These are phyloP conservation scores for Sabatieria punctata DNA, from an alignment of 2,888 invertebrate genomes.

Conservation along the genomic window DNA sequence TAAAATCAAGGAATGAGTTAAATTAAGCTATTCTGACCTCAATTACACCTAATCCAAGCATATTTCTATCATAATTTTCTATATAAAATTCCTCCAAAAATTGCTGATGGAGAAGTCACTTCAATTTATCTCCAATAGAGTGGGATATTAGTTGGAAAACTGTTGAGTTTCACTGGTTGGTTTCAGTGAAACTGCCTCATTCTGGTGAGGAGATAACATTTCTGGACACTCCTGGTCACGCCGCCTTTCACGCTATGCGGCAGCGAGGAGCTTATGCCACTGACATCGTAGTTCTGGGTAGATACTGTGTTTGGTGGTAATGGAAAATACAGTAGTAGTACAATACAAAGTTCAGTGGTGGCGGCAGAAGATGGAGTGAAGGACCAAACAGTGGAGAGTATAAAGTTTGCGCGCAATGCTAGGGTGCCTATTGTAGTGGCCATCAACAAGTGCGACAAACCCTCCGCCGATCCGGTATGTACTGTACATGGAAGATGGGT, in stretches of 20 bases:
- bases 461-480: constrained; percentile 62
- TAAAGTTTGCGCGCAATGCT: constrained; percentile 51
- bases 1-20: no score
- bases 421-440: constrained; percentile 85
- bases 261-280: constrained; percentile 84
- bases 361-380: constrained; percentile 98
- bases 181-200: constrained; percentile 43
- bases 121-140: no score
- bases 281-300: constrained; percentile 63
- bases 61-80: no score
- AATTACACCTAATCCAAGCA: no score
- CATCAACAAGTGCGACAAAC: constrained; percentile 92
- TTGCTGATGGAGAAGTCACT: no score
- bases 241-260: constrained; percentile 85
- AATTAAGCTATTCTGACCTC: no score
- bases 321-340: no score
- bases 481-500: not conserved
- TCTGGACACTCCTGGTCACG: constrained; percentile 96
- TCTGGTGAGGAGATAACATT: constrained; percentile 63
- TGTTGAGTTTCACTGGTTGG: no score
- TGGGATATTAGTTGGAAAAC: no score
- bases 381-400: constrained; percentile 86
- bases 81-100: no score
- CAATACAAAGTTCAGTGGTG: no score
- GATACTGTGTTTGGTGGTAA: no score